Evolutionary conservation across 2,888 invertebrate species (phyloP).

Genomic region (Strigamia crassipes): DNA sequence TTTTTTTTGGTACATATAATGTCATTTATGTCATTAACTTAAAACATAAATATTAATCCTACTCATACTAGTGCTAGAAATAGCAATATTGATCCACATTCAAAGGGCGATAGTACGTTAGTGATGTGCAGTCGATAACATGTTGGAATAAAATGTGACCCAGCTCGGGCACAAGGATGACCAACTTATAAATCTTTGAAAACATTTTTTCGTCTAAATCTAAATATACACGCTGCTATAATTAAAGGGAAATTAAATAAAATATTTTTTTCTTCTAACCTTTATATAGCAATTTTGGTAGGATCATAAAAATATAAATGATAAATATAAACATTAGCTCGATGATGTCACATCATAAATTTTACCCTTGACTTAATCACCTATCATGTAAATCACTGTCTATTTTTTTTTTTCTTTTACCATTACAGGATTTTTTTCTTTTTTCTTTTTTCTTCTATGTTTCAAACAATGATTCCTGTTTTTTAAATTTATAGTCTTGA

Average conservation of each 20-base stretch:
- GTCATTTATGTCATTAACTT: too few relatives aligned
- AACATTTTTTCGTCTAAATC: too few relatives aligned
- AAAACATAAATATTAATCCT: too few relatives aligned
- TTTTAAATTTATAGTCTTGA: neutral
- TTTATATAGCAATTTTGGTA: neutral
- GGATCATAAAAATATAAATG: neutral
- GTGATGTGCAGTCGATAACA: too few relatives aligned
- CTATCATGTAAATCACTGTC: neutral
- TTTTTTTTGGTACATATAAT: too few relatives aligned
- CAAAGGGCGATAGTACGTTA: too few relatives aligned
- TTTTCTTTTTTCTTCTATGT: neutral
- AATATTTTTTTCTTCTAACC: neutral
- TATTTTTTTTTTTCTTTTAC: neutral
- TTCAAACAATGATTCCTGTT: neutral
- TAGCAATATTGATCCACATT: too few relatives aligned
- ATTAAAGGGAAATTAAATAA: neutral
- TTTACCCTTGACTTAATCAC: neutral
- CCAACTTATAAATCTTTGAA: too few relatives aligned
- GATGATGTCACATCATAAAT: neutral
- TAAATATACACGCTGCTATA: too few relatives aligned
- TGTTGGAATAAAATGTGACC: too few relatives aligned
- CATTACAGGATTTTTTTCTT: neutral
- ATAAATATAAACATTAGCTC: conserved; percentile 1
- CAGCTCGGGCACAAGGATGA: too few relatives aligned
- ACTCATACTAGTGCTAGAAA: too few relatives aligned